Evolutionary conservation across 2,888 invertebrate species (phyloP), one percentile per base, ranked within the genome.

Genomic region (Coenonympha glycerion): DNA sequence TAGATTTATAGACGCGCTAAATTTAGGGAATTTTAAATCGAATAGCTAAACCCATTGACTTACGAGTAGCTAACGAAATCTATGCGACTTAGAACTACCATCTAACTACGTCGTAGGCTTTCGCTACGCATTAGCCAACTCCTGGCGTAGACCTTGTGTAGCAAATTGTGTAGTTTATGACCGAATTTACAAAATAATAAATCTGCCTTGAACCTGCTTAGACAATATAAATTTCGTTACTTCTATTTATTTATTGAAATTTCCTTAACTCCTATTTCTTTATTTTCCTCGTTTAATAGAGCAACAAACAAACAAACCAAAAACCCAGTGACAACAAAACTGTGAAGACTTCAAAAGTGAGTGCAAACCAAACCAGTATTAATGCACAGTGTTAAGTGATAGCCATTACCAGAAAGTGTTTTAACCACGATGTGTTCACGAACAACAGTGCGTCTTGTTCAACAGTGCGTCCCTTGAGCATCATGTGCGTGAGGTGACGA

Each of bases 401-500:
- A 53, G n/a, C n/a, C n/a, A n/a, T n/a, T 40, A 50, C 34, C 30
- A 42, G 45, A 47, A 39, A 49, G 42, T 30, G 21, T 45, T 46
- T 58, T 48, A 50, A 41, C 53, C 47, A 66, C 57, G 30, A 81
- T 79, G 80, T 76, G 74, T 71, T 61, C 48, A 24, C 57, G 53
- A 62, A 61, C 63, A 59, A 70, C 75, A 73, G 79, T 71, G 63
- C 63, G 62, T 33, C 65, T n/a, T n/a, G n/a, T n/a, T n/a, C 63
- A 59, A 70, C 75, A 73, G 79, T 71, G 63, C 63, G 62, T 33
- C 65, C 65, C 33, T 65, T 71, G 71, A 76, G 71, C 22, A 76
- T 52, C 24, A 79, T 81, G 80, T 62, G 71, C 58, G 76, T 76
- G 77, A 83, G 86, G 78, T 86, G 85, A 85, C 77, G 57, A 56